These are phyloP conservation scores for Rhodeus uyekii DNA, from an alignment of 2,797 vertebrate genomes.

Conservation along the genomic window DNA sequence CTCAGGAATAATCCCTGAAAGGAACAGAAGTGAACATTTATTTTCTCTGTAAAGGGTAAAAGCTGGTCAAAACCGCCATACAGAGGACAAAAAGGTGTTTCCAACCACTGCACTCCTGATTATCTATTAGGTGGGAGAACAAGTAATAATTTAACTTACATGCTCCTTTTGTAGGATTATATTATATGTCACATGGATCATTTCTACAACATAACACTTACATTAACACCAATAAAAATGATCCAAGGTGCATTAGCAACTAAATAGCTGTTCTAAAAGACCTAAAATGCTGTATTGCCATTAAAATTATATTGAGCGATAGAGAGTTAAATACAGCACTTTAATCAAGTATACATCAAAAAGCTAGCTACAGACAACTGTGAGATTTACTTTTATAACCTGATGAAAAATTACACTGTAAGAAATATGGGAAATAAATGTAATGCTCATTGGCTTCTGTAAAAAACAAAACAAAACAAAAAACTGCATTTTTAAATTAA, in stretches of 20 bases:
- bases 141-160: neutral
- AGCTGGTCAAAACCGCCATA: neutral
- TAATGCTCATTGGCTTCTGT: neutral
- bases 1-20: neutral
- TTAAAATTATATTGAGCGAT: neutral
- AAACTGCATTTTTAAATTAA: too few species aligned
- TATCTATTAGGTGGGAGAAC: neutral
- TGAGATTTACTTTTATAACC: neutral
- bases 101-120: neutral
- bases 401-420: neutral
- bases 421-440: neutral
- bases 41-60: neutral
- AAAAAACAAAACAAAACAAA: neutral
- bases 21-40: neutral
- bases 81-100: neutral
- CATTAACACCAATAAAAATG: neutral
- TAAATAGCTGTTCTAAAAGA: neutral
- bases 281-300: neutral
- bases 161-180: neutral
- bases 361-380: neutral
- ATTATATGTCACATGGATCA: neutral
- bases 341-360: conserved; percentile 1
- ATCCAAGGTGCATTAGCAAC: neutral
- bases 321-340: conserved; percentile 5
- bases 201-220: neutral